Conservation (phyloP, 2,888 invertebrate genomes). For the Aromia moschata region DNA sequence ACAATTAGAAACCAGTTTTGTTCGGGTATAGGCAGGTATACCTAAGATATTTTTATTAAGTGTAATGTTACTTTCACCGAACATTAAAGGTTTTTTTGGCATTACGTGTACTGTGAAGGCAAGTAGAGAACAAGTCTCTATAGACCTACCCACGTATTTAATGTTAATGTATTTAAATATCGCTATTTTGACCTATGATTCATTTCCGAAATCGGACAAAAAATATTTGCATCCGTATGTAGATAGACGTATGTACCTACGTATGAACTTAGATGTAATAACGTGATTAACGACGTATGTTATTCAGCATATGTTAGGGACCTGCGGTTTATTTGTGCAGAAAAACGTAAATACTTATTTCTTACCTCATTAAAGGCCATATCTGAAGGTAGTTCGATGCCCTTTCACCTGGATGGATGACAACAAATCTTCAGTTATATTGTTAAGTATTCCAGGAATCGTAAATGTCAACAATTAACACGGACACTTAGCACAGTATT, state of each 20-base stretch:
- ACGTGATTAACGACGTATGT: too few species aligned
- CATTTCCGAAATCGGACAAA: neutral
- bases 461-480: constrained; percentile 27
- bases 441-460: constrained; percentile 14
- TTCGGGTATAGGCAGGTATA: too few species aligned
- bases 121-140: too few species aligned
- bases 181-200: constrained; percentile 1
- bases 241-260: neutral
- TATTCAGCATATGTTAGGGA: too few species aligned
- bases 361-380: constrained; percentile 85
- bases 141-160: neutral
- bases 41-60: neutral
- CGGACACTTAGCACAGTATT: constrained; percentile 28
- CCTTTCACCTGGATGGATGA: constrained; percentile 62
- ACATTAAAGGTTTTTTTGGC: neutral
- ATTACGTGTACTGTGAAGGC: neutral
- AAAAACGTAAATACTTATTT: constrained; percentile 38
- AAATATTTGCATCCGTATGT: neutral
- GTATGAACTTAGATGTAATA: too few species aligned
- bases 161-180: constrained; percentile 3
- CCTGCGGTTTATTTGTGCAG: too few species aligned
- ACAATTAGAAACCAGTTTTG: too few species aligned
- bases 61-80: constrained; percentile 15
- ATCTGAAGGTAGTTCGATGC: constrained; percentile 69
- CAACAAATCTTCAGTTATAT: constrained; percentile 40